These are phyloP conservation scores for Troilus luridus DNA, from an alignment of 2,888 invertebrate genomes.

Conservation along the genomic window DNA sequence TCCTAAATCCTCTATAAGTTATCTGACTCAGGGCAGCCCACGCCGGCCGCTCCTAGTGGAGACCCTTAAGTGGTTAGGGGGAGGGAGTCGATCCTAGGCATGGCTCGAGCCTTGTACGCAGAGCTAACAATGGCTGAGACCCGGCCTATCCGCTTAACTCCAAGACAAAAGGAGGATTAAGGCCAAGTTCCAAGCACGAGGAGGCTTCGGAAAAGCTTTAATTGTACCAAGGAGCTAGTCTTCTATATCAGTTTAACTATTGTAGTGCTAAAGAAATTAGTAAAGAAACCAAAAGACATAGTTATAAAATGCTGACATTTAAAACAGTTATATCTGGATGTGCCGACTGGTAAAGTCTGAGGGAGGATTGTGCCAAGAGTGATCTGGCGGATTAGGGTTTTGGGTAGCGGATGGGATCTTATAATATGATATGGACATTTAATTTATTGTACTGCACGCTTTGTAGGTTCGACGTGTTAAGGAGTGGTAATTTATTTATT, in stretches of 20 bases:
- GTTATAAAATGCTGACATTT: too few species aligned
- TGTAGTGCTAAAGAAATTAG: not conserved
- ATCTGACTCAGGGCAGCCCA: not conserved
- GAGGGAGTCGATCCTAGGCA: not conserved
- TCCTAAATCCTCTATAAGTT: not conserved
- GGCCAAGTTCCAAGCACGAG: not conserved
- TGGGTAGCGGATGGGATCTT: too few species aligned
- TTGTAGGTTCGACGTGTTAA: too few species aligned
- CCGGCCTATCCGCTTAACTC: not conserved
- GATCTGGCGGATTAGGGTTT: too few species aligned
- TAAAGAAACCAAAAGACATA: too few species aligned
- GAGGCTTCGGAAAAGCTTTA: not conserved
- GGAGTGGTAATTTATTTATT: too few species aligned
- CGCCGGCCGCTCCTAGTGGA: not conserved
- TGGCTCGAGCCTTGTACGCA: not conserved
- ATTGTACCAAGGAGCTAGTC: not conserved
- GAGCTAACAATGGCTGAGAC: not conserved
- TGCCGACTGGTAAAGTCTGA: too few species aligned
- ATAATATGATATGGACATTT: too few species aligned
- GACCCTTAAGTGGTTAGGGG: too few species aligned
- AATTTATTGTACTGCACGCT: too few species aligned
- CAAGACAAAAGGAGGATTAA: not conserved
- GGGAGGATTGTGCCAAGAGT: too few species aligned
- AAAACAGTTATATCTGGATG: too few species aligned
- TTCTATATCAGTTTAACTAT: not conserved